Percentiles rank a stretch among this genome's conserved stretches.
phyloP scores from a whole-genome alignment of 1,140 invertebrate genomes.

The Drosophila malerkotliana region DNA sequence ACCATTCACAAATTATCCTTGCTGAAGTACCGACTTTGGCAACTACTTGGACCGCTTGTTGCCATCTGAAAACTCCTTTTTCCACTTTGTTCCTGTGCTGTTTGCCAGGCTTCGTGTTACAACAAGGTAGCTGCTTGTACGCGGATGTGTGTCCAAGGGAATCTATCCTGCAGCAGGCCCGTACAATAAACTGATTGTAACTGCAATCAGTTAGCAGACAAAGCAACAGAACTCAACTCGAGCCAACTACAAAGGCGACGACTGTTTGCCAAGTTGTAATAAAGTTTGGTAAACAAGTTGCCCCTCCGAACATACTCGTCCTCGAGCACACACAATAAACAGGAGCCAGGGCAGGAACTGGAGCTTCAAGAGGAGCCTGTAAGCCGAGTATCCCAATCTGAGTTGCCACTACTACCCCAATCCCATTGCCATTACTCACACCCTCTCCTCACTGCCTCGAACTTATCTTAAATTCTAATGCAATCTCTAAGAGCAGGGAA shows the following conservation, averaged over 20 bases:
- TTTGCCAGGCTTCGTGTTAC: constrained; percentile 22
- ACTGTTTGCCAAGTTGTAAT: constrained; percentile 81
- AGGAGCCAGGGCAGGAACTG: neutral
- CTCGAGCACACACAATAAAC: constrained; percentile 22
- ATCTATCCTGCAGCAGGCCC: constrained; percentile 42
- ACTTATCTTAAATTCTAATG: constrained; percentile 82
- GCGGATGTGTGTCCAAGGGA: constrained; percentile 22
- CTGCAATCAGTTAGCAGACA: constrained; percentile 66
- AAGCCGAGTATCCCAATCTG: constrained; percentile 37
- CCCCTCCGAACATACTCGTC: constrained; percentile 25
- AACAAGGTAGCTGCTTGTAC: constrained; percentile 19
- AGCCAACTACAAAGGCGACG: constrained; percentile 70
- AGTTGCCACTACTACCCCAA: constrained; percentile 11
- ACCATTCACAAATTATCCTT: constrained; percentile 37
- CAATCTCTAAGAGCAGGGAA: constrained; percentile 42
- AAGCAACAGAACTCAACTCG: constrained; percentile 36
- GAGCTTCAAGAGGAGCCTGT: constrained; percentile 3
- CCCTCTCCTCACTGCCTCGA: constrained; percentile 17
- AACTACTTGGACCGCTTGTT: constrained; percentile 9
- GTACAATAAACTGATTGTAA: constrained; percentile 74
- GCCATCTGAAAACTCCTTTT: constrained; percentile 34
- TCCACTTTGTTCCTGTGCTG: constrained; percentile 20
- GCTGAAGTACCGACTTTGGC: constrained; percentile 17
- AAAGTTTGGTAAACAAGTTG: constrained; percentile 79
- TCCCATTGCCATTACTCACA: constrained; percentile 16